Evolutionary conservation across 1,140 invertebrate genomes (phyloP).

Genomic region (Pectinophora gossypiella): DNA sequence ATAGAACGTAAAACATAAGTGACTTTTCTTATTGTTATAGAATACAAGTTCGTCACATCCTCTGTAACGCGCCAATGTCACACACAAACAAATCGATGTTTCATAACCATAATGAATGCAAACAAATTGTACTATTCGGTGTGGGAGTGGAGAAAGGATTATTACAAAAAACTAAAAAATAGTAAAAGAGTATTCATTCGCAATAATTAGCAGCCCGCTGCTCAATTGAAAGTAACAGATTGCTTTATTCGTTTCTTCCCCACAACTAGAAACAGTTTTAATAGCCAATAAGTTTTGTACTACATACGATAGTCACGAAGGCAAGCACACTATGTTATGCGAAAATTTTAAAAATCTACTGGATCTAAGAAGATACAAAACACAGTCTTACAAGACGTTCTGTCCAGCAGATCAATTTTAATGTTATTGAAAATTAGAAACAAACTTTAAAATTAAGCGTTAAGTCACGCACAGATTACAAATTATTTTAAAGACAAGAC

Average conservation of each 20-base stretch:
- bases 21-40: no score
- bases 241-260: no score
- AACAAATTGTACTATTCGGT: constrained; percentile 24
- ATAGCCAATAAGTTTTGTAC: no score
- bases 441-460: not conserved
- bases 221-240: constrained; percentile 1
- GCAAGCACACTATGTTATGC: no score
- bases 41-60: no score
- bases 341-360: not conserved
- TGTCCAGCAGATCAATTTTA: not conserved
- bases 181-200: not conserved
- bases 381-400: not conserved
- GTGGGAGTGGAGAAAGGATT: constrained; percentile 1
- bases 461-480: not conserved
- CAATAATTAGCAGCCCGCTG: not conserved
- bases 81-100: not conserved
- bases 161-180: no score
- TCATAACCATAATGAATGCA: constrained; percentile 9
- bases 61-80: not conserved
- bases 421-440: not conserved
- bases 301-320: no score
- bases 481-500: not conserved
- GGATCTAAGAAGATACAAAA: not conserved
- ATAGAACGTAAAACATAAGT: no score
- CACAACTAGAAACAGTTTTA: no score